Evolutionary conservation across 2,797 vertebrate species (phyloP).

Genomic region (Fringilla coelebs): DNA sequence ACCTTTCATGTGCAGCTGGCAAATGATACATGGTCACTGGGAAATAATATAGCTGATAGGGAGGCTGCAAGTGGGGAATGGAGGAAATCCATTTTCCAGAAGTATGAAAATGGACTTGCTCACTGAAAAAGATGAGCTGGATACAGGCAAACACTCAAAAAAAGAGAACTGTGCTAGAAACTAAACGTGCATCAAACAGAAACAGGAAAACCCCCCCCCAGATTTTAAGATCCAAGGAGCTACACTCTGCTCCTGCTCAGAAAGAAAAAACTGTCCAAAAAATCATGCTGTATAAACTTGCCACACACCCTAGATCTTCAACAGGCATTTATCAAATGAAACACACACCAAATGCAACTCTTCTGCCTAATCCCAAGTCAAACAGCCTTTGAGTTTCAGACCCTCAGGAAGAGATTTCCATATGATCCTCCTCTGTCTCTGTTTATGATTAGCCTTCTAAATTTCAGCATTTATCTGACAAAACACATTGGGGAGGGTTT

Average conservation of each 20-base stretch:
- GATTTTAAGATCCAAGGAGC: neutral
- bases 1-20: slow-evolving; percentile 16
- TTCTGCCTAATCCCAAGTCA: slow-evolving; percentile 53
- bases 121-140: slow-evolving; percentile 10
- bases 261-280: neutral
- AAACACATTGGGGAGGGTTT: slow-evolving; percentile 8
- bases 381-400: slow-evolving; percentile 54
- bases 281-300: slow-evolving; percentile 1
- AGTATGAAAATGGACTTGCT: neutral
- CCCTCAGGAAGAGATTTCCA: slow-evolving; percentile 51
- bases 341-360: slow-evolving; percentile 40
- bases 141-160: slow-evolving; percentile 1
- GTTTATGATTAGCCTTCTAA: slow-evolving; percentile 47
- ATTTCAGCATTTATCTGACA: slow-evolving; percentile 52
- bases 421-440: slow-evolving; percentile 31
- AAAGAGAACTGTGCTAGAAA: neutral
- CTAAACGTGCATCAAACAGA: neutral
- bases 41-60: slow-evolving; percentile 14
- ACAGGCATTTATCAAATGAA: slow-evolving; percentile 40
- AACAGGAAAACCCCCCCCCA: accelerated
- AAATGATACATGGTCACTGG: neutral
- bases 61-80: neutral
- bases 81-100: slow-evolving; percentile 30
- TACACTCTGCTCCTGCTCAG: neutral
- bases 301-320: slow-evolving; percentile 25